A percentile compares a stretch with the other conserved stretches of the same genome.
Conservation (phyloP, 92 coral and sea anemone genomes). For the Epizoanthus scotinus region DNA sequence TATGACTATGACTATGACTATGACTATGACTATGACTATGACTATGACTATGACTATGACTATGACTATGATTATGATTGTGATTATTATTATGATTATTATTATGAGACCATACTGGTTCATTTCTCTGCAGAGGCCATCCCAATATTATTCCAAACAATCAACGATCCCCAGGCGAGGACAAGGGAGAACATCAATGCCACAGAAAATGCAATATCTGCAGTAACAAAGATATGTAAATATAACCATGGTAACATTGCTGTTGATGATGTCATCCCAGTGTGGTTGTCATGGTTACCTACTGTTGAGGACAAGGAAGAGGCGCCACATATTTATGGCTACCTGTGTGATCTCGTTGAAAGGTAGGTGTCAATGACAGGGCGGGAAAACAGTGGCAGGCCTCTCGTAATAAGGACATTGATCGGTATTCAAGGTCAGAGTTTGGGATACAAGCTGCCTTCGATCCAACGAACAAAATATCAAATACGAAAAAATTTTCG, state of each 20-base stretch:
- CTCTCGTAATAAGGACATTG: too few species aligned
- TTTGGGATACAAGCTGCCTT: too few species aligned
- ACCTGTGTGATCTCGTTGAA: conserved; percentile 91
- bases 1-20: too few species aligned
- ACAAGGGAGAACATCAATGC: conserved; percentile 96
- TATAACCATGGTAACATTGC: conserved; percentile 97
- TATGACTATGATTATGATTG: too few species aligned
- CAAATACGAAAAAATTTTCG: too few species aligned
- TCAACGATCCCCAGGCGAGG: conserved; percentile 82
- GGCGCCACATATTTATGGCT: conserved; percentile 97
- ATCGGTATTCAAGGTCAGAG: too few species aligned
- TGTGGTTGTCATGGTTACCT: conserved; percentile 91
- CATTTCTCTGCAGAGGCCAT: conserved; percentile 72
- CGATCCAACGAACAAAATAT: too few species aligned
- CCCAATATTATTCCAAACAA: conserved; percentile 75
- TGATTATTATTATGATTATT: too few species aligned
- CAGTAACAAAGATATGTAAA: conserved; percentile 97
- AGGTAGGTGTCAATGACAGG: conserved; percentile 68
- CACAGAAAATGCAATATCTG: conserved; percentile 97
- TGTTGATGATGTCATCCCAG: conserved; percentile 83
- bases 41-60: too few species aligned
- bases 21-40: too few species aligned
- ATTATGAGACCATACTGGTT: too few species aligned
- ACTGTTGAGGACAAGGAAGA: conserved; percentile 96
- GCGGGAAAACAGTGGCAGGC: too few species aligned